Base-by-base conservation (phyloP, 2,888 invertebrate genomes). In the Psococerastis gibbosa region DNA sequence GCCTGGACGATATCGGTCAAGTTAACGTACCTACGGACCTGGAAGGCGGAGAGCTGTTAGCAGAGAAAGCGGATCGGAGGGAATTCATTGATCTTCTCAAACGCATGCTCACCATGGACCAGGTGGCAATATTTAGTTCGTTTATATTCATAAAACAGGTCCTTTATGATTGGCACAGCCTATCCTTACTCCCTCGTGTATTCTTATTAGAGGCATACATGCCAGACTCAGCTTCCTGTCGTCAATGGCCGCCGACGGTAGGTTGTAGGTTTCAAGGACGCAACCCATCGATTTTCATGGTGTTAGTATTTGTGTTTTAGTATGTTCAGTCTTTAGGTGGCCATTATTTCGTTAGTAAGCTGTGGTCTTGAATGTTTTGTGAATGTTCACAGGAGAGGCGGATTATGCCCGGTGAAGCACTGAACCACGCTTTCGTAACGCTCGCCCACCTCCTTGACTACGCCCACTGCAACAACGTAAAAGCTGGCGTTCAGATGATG, bases 21-120 rank as follows among this genome's bases (percentile, higher is more conserved):
- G 91, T 92, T 5, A 92, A 92, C 60, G 89, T 91, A 51, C 91
- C 91, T 48, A 89, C 87, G n/a, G 94, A 97, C 66, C 69, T 97
- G 54, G 95, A 97, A 64, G 92, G 94, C 20, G 87, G 91, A 48
- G 97, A 98, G 60, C 67, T 95, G 51, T 66, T 95, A 57, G 94
- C 94, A 0, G 98, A 98, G 65, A 95, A 95, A 62, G 87, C 91
- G 22, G 98, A 99, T 63, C 72, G 97, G 48, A 73, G 88, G 54
- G 95, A 98, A 62, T 98, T 98, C 59, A 95, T 98, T 53, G 95
- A 97, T 66, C 72, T 99, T 54, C 68, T 98, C 43, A 97, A 97
- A 66, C 72, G 89, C 55, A 99, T 99, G 98, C 72, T 99, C 45
- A 94, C 94, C 13, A 85, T 98, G 75, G 97, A 98, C 69, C 89